Evolutionary conservation across 1,140 invertebrate genomes (phyloP).

Genomic region (Drosophila serrata): DNA sequence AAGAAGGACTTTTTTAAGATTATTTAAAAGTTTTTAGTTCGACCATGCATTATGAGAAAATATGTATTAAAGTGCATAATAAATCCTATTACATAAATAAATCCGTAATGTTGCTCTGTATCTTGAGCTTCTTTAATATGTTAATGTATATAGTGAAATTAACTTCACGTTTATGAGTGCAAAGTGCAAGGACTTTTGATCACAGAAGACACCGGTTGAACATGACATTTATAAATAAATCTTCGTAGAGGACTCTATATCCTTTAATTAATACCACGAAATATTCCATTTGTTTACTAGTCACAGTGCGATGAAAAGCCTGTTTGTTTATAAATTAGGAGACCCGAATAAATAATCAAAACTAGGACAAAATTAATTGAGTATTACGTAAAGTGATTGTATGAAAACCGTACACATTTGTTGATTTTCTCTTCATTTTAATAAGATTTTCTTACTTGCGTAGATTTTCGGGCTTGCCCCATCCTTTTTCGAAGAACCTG

Average conservation of each 20-base stretch:
- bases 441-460: constrained; percentile 89
- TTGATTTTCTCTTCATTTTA: neutral
- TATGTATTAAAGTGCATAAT: neutral
- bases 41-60: neutral
- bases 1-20: neutral
- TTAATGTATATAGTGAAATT: neutral
- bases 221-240: too few relatives aligned
- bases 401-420: neutral
- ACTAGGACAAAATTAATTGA: constrained; percentile 1
- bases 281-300: neutral
- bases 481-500: constrained; percentile 98
- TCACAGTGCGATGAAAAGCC: neutral
- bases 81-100: neutral
- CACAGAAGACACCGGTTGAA: neutral
- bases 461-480: constrained; percentile 97
- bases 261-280: neutral
- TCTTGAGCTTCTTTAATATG: neutral
- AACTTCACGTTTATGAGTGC: neutral
- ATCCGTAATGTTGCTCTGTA: neutral
- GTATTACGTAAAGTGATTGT: constrained; percentile 33
- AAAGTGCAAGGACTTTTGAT: neutral
- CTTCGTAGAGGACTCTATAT: neutral
- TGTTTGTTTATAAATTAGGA: neutral
- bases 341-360: neutral
- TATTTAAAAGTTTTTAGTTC: neutral